A percentile compares a stretch with the other conserved stretches of the same genome.
Evolutionary conservation across 2,888 invertebrate species (phyloP).

Genomic region (Trichacis sp.): DNA sequence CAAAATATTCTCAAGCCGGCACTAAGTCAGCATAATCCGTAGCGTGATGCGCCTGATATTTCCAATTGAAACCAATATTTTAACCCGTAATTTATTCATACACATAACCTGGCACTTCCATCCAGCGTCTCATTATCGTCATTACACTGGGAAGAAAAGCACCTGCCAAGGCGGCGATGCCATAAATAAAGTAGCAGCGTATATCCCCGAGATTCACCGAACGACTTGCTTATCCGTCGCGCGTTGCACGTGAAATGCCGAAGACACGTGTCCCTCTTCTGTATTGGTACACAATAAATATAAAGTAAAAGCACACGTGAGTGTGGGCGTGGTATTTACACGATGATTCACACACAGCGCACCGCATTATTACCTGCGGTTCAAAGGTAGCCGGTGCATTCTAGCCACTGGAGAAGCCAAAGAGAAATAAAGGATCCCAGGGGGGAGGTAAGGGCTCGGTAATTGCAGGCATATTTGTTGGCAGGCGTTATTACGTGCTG

Average conservation of each 20-base stretch:
- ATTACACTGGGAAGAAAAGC: constrained; percentile 23
- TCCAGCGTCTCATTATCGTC: constrained; percentile 25
- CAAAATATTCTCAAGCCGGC: too few species aligned
- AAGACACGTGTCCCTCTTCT: constrained; percentile 2
- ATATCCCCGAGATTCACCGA: constrained; percentile 30
- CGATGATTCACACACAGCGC: constrained; percentile 41
- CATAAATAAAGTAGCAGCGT: constrained; percentile 34
- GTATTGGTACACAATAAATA: constrained; percentile 37
- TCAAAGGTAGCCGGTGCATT: constrained; percentile 42
- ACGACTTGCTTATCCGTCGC: constrained; percentile 21
- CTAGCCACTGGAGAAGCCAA: constrained; percentile 40
- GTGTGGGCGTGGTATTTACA: constrained; percentile 43
- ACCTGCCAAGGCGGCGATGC: constrained; percentile 24
- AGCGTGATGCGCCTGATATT: background rate
- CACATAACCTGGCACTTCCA: constrained; percentile 6
- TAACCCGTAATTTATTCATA: background rate
- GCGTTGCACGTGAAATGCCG: constrained; percentile 4
- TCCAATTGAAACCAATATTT: constrained; percentile 4
- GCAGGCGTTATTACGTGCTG: constrained; percentile 48
- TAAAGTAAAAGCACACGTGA: constrained; percentile 25
- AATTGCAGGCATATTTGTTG: constrained; percentile 58
- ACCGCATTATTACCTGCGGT: constrained; percentile 56
- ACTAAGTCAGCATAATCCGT: too few species aligned
- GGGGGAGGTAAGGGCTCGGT: constrained; percentile 42
- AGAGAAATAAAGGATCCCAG: constrained; percentile 48